Conservation (phyloP, 2,888 invertebrate genomes). For the Drosophila incognita region DNA sequence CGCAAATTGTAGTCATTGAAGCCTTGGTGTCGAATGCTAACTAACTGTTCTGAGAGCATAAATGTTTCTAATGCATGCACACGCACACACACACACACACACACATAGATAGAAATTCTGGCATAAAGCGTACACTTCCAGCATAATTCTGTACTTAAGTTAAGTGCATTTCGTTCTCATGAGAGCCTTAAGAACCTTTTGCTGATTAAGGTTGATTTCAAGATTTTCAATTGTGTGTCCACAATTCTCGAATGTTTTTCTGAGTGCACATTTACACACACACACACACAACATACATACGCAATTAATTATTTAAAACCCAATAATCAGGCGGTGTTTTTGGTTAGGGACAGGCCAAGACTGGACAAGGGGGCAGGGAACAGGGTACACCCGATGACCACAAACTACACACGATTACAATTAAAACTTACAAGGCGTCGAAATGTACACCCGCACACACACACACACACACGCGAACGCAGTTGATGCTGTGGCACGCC, state of each 20-base stretch:
- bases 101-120: not conserved
- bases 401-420: slow-evolving; percentile 63
- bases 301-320: slow-evolving; percentile 77
- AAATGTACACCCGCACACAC: slow-evolving; percentile 47
- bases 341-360: not conserved
- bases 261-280: not conserved
- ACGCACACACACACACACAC: slow-evolving; percentile 14
- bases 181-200: not conserved
- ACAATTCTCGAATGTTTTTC: not conserved
- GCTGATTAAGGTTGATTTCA: not conserved
- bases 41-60: not conserved
- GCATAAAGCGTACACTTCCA: not conserved
- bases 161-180: not conserved
- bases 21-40: slow-evolving; percentile 16
- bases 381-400: not conserved
- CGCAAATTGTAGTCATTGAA: slow-evolving; percentile 49
- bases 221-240: not conserved
- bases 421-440: slow-evolving; percentile 78
- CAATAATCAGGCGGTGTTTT: slow-evolving; percentile 63
- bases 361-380: not conserved
- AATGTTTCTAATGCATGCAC: not conserved
- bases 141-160: not conserved
- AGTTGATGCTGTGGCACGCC: slow-evolving; percentile 66
- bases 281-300: slow-evolving; percentile 39
- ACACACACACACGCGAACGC: slow-evolving; percentile 14